Conservation (phyloP, 2,113 vertebrate genomes). For the Actenoides hombroni region DNA sequence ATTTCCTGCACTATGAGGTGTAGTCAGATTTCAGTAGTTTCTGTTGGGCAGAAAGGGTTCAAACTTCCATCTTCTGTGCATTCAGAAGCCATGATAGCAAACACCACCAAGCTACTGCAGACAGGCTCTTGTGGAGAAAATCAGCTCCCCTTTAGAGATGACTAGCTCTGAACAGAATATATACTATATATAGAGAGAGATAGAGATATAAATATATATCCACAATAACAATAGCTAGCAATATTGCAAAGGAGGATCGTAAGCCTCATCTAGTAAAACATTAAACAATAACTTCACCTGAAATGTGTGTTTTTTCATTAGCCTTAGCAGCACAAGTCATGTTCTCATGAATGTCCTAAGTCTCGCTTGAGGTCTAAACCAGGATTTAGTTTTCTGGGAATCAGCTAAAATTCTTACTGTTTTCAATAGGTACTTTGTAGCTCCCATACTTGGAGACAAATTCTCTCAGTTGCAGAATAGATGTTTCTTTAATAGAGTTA, state of each 20-base stretch:
- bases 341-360: not conserved
- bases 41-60: not conserved
- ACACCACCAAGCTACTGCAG: not conserved
- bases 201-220: not conserved
- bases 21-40: constrained; percentile 52
- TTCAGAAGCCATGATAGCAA: not conserved
- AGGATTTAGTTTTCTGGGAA: not conserved
- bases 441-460: not conserved
- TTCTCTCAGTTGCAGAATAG: not conserved
- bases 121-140: not conserved
- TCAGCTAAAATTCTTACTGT: not conserved
- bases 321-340: not conserved
- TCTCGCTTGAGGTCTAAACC: not conserved
- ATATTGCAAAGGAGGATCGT: not conserved
- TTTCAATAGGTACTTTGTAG: not conserved
- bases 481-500: not conserved
- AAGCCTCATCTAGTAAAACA: not conserved
- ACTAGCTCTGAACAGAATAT: not conserved
- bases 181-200: not conserved
- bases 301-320: not conserved
- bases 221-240: not conserved
- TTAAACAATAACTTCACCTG: not conserved
- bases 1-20: constrained; percentile 26
- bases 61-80: not conserved
- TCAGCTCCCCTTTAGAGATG: not conserved